Conservation (phyloP, 53 echinoderm and acorn worm species). For the Paelopatides confundens region DNA sequence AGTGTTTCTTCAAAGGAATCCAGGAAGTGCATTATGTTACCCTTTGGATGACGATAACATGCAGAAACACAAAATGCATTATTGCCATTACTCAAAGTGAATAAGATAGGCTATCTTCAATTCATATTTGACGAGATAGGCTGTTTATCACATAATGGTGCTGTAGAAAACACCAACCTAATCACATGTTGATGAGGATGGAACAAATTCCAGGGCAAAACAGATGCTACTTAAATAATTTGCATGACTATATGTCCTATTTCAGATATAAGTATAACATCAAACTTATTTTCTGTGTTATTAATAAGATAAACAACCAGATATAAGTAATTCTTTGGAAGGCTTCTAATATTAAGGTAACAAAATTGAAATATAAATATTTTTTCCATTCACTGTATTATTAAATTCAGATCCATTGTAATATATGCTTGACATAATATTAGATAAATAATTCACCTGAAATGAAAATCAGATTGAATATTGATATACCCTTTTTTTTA, state of each 20-base stretch:
- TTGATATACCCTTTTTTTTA: too few relatives aligned
- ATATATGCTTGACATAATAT: constrained; percentile 5
- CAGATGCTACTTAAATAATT: background rate
- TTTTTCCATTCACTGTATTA: background rate
- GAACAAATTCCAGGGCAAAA: too few relatives aligned
- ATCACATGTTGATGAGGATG: too few relatives aligned
- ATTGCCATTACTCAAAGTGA: background rate
- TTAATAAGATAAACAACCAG: background rate
- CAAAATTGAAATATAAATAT: background rate
- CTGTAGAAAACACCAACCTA: too few relatives aligned
- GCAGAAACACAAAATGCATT: background rate
- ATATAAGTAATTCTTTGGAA: constrained; percentile 7
- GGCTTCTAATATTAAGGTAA: constrained; percentile 17
- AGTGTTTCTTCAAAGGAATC: constrained; percentile 2
- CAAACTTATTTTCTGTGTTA: background rate
- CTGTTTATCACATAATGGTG: too few relatives aligned
- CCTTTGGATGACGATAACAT: background rate
- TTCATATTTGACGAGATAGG: too few relatives aligned
- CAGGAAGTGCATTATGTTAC: background rate
- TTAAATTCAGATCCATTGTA: background rate
- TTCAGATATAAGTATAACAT: background rate
- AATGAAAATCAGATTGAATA: too few relatives aligned
- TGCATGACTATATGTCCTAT: background rate
- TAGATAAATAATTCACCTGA: background rate
- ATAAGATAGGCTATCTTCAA: background rate